Evolutionary conservation across 2,113 vertebrate genomes (phyloP).

Genomic region (Phaethornis superciliosus): DNA sequence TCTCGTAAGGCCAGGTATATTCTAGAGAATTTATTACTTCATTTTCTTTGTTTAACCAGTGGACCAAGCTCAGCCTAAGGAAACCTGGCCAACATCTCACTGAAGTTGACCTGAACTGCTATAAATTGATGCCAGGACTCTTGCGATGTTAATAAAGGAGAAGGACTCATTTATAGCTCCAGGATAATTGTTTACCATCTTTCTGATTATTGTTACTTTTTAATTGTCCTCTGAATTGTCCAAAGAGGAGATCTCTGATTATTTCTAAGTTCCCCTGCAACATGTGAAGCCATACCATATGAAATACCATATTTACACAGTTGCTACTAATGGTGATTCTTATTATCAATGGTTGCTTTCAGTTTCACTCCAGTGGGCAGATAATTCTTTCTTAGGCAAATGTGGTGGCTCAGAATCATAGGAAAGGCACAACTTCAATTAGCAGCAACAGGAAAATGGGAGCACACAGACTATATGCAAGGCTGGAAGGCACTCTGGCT

Average conservation of each 20-base stretch:
- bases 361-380: slow-evolving; percentile 1
- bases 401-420: background rate
- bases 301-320: background rate
- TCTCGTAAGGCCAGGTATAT: slow-evolving; percentile 67
- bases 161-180: background rate
- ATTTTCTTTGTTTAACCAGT: slow-evolving; percentile 67
- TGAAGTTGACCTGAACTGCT: background rate
- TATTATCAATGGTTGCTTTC: background rate
- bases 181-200: background rate
- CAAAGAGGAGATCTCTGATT: background rate
- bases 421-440: background rate
- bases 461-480: background rate
- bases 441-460: background rate
- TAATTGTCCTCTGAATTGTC: background rate
- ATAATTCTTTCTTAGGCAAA: background rate
- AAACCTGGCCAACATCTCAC: background rate
- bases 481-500: background rate
- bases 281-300: background rate
- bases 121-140: background rate
- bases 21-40: slow-evolving; percentile 64
- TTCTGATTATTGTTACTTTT: background rate
- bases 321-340: background rate
- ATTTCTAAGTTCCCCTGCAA: background rate
- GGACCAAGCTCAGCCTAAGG: slow-evolving; percentile 14
- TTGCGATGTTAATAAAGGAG: background rate